A percentile compares a stretch with the other conserved stretches of the same genome.
These are phyloP conservation scores for Physella acuta DNA, from an alignment of 1,140 invertebrate genomes.

Conservation along the genomic window DNA sequence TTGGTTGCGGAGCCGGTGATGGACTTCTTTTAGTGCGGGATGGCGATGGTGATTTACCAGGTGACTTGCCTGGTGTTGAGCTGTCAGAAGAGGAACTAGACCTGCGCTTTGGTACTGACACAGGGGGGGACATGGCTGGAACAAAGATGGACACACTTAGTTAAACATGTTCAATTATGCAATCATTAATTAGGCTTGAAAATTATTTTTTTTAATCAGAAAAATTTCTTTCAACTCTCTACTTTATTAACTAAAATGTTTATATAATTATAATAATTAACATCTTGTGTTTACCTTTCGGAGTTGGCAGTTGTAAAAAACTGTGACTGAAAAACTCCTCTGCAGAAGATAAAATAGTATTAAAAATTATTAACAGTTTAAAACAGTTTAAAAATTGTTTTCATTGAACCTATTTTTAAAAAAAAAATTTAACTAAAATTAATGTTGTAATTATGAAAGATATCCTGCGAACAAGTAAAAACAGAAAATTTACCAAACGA, in stretches of 20 bases:
- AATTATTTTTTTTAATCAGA: no score
- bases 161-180: no score
- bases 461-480: constrained; percentile 15
- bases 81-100: constrained; percentile 48
- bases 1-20: constrained; percentile 13
- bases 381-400: neutral
- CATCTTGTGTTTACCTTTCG: constrained; percentile 10
- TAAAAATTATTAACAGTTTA: neutral
- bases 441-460: no score
- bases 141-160: neutral
- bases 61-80: constrained; percentile 46
- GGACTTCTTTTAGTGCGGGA: constrained; percentile 1
- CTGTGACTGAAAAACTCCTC: constrained; percentile 91
- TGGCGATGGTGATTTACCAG: constrained; percentile 41
- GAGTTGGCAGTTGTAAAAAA: constrained; percentile 67
- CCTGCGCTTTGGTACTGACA: constrained; percentile 54
- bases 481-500: constrained; percentile 69
- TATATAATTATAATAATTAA: neutral
- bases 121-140: constrained; percentile 49
- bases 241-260: neutral
- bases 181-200: no score
- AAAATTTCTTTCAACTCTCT: no score
- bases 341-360: constrained; percentile 43
- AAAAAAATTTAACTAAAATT: neutral
- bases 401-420: neutral